These are phyloP conservation scores for Campoplex nolae DNA, from an alignment of 2,888 invertebrate species.

Conservation along the genomic window DNA sequence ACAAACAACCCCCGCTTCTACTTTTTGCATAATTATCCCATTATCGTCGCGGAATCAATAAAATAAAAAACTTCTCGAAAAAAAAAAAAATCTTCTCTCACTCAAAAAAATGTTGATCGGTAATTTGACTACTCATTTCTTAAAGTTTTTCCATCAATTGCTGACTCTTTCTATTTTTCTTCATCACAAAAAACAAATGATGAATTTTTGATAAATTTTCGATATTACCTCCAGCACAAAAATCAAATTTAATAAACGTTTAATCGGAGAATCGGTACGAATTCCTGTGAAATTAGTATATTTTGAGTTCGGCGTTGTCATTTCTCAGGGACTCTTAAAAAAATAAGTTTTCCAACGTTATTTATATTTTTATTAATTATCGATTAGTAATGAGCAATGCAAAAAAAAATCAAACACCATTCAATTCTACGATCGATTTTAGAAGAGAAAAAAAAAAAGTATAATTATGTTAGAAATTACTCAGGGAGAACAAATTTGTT, in stretches of 20 bases:
- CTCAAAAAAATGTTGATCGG: neutral
- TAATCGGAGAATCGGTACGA: too few relatives aligned
- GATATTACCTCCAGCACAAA: neutral
- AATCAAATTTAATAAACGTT: neutral
- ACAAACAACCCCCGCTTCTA: constrained; percentile 9
- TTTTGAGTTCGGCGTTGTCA: too few relatives aligned
- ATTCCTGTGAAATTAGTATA: too few relatives aligned
- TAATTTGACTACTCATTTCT: neutral
- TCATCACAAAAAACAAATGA: neutral
- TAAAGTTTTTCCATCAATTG: neutral
- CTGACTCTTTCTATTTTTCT: neutral
- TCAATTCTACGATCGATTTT: neutral
- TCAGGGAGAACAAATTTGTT: neutral
- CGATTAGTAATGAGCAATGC: neutral
- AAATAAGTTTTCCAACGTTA: neutral
- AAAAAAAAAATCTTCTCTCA: neutral
- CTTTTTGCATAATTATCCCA: constrained; percentile 78
- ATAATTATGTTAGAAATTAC: neutral
- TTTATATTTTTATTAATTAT: neutral
- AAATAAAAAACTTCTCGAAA: neutral
- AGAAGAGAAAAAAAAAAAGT: neutral
- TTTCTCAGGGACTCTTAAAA: too few relatives aligned
- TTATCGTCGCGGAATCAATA: neutral
- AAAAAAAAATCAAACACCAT: neutral
- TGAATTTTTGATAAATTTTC: neutral